phyloP scores from a whole-genome alignment of 2,113 vertebrate species.

The Nothobranchius kuhntae region DNA sequence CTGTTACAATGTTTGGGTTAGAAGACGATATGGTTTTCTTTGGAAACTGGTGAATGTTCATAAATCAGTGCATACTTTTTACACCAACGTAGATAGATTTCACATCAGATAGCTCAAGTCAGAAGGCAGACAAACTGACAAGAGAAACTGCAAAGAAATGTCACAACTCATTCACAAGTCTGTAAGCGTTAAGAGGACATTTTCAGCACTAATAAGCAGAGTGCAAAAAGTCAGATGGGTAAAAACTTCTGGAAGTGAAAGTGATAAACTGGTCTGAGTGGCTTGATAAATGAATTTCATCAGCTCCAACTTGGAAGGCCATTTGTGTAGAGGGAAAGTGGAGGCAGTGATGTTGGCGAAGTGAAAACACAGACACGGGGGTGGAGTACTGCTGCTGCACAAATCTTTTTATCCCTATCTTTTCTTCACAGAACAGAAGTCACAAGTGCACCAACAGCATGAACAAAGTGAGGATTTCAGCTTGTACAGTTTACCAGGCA shows the following conservation, averaged over 20 bases:
- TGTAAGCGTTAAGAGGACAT: not conserved
- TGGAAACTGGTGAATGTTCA: no score
- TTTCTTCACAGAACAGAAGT: slow-evolving; percentile 19
- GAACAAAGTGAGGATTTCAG: slow-evolving; percentile 26
- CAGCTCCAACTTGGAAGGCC: slow-evolving; percentile 50
- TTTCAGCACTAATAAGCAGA: slow-evolving; percentile 28
- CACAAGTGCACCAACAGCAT: slow-evolving; percentile 20
- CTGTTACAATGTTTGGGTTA: no score
- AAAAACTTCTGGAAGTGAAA: slow-evolving; percentile 42
- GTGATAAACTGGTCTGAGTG: slow-evolving; percentile 38
- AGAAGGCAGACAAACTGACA: no score
- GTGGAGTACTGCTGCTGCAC: slow-evolving; percentile 8
- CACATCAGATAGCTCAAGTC: no score
- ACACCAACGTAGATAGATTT: no score
- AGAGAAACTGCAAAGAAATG: not conserved
- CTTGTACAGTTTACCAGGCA: slow-evolving; percentile 37
- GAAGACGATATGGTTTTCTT: no score
- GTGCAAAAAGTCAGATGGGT: slow-evolving; percentile 15
- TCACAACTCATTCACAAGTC: not conserved
- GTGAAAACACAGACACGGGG: slow-evolving; percentile 24
- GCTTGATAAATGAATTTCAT: slow-evolving; percentile 59
- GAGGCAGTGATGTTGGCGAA: slow-evolving; percentile 21
- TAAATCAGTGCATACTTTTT: no score
- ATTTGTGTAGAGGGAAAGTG: slow-evolving; percentile 44
- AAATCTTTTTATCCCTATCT: slow-evolving; percentile 18